These are phyloP conservation scores for Apamea crenata DNA, from an alignment of 2,888 invertebrate species.

Conservation along the genomic window DNA sequence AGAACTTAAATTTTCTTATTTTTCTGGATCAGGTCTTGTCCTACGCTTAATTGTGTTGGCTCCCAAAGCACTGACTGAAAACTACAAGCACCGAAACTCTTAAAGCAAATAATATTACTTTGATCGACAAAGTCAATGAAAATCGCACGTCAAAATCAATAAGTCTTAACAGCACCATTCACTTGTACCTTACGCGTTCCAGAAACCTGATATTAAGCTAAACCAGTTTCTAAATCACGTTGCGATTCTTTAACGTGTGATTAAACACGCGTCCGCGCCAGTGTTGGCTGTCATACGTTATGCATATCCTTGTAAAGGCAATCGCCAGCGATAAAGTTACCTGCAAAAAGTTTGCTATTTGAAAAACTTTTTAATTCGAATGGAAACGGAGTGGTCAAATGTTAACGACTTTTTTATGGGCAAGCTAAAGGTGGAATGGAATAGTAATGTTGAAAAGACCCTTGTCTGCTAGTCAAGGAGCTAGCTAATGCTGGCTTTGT, in stretches of 20 bases:
- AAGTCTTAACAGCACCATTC: conserved; percentile 44
- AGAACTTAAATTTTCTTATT: neutral
- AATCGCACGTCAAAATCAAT: conserved; percentile 33
- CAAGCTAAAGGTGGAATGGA: conserved; percentile 18
- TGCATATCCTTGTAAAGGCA: conserved; percentile 51
- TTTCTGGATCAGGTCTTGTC: neutral
- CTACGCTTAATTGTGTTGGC: neutral
- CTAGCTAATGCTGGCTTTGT: neutral
- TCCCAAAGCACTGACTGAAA: neutral
- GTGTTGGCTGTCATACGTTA: conserved; percentile 50
- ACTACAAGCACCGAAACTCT: neutral
- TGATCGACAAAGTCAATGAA: conserved; percentile 3
- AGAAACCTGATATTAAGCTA: conserved; percentile 50
- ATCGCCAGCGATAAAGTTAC: conserved; percentile 32
- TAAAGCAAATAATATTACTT: neutral
- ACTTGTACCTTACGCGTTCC: conserved; percentile 44
- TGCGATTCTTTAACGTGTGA: conserved; percentile 59
- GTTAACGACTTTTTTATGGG: conserved; percentile 36
- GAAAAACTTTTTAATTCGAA: conserved; percentile 24
- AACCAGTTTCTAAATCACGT: conserved; percentile 63
- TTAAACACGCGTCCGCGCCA: conserved; percentile 45
- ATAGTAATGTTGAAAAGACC: neutral
- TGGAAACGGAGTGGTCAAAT: conserved; percentile 6
- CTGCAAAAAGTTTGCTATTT: conserved; percentile 45
- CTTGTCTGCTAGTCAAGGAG: neutral